phyloP scores from a whole-genome alignment of 2,113 vertebrate genomes.

The Notothenia coriiceps region DNA sequence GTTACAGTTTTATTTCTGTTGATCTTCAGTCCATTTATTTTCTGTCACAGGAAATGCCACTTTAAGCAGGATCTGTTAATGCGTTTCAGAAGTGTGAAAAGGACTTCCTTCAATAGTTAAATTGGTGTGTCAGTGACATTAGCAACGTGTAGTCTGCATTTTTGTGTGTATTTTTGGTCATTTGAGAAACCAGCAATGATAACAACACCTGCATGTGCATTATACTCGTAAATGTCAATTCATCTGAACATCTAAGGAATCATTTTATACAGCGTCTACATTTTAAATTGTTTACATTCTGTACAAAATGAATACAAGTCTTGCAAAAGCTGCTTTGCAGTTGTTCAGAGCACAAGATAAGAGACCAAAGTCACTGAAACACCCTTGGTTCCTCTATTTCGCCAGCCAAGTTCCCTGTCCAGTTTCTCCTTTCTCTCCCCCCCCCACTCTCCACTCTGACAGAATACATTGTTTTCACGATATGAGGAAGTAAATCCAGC shows the following conservation, averaged over 20 bases:
- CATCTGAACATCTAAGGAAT: neutral
- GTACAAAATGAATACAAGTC: neutral
- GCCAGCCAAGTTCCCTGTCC: slow-evolving; percentile 66
- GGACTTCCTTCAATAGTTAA: neutral
- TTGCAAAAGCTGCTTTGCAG: neutral
- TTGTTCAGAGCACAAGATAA: neutral
- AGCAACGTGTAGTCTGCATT: neutral
- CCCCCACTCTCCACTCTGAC: neutral
- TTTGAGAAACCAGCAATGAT: neutral
- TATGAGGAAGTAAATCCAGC: slow-evolving; percentile 71
- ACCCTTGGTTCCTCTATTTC: slow-evolving; percentile 65
- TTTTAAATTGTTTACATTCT: no score
- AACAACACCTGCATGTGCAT: neutral
- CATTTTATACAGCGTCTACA: neutral
- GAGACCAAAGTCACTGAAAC: slow-evolving; percentile 27
- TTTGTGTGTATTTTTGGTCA: neutral
- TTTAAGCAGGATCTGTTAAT: neutral
- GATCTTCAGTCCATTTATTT: slow-evolving; percentile 27
- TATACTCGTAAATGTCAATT: neutral
- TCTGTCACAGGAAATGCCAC: neutral
- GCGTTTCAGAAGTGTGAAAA: slow-evolving; percentile 35
- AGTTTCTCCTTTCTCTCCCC: slow-evolving; percentile 46
- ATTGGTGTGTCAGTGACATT: slow-evolving; percentile 8
- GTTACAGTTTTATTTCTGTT: slow-evolving; percentile 1
- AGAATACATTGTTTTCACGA: slow-evolving; percentile 53